Evolutionary conservation across 2,888 invertebrate genomes (phyloP).

Genomic region (Andrena marginata): DNA sequence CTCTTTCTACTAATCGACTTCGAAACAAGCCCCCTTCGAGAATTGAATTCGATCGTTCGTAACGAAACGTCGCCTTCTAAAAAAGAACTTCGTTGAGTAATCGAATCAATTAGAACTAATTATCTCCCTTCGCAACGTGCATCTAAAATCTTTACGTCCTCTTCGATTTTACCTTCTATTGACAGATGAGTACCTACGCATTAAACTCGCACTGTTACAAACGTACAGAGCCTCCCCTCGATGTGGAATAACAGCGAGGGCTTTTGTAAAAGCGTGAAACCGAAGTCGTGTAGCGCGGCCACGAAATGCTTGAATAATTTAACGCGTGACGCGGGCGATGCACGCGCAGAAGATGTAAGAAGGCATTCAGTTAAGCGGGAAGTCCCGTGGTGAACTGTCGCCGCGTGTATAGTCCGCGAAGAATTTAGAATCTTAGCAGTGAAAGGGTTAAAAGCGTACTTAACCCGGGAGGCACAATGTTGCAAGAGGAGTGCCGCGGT

Average conservation of each 20-base stretch:
- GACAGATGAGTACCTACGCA: neutral
- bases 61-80: neutral
- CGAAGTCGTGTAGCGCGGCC: neutral
- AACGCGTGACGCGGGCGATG: neutral
- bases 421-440: constrained; percentile 32
- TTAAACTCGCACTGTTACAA: neutral
- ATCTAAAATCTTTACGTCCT: too few species aligned
- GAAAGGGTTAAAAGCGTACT: constrained; percentile 47
- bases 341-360: neutral
- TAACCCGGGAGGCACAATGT: constrained; percentile 21
- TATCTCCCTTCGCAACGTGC: too few species aligned
- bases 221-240: neutral
- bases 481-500: neutral
- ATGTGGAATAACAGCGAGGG: neutral
- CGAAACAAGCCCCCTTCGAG: neutral
- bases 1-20: neutral
- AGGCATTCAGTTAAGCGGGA: neutral
- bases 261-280: neutral
- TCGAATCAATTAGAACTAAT: too few species aligned
- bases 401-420: neutral
- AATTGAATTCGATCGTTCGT: neutral
- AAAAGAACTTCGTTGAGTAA: too few species aligned
- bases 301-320: constrained; percentile 21
- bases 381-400: neutral
- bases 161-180: neutral